Conservation (phyloP, 2,113 vertebrate genomes). For the Xiphorhynchus elegans region DNA sequence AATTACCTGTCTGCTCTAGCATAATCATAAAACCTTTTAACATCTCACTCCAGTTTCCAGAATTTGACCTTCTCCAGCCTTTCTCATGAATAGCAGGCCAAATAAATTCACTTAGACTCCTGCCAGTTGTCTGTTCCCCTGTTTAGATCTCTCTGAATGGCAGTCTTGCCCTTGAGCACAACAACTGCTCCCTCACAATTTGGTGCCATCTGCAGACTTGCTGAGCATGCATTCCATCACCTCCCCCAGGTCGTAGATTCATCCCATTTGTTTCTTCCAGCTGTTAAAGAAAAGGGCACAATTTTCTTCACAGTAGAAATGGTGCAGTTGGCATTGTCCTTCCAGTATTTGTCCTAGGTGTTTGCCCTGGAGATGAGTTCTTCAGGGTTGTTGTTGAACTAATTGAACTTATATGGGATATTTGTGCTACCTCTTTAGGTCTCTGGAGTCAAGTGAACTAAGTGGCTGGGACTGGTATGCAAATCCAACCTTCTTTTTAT, state of each 20-base stretch:
- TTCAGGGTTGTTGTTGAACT: not conserved
- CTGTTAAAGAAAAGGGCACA: not conserved
- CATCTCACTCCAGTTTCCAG: conserved; percentile 13
- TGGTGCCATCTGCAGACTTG: not conserved
- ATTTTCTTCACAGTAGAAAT: not conserved
- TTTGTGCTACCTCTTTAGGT: not conserved
- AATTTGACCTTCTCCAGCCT: conserved; percentile 27
- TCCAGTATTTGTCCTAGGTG: not conserved
- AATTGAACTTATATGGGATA: not conserved
- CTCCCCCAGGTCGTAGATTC: not conserved
- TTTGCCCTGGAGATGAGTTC: not conserved
- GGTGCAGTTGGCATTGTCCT: not conserved
- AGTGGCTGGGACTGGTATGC: not conserved
- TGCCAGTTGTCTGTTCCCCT: not conserved
- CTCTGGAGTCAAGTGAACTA: not conserved
- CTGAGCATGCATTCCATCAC: not conserved
- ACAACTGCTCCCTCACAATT: not conserved
- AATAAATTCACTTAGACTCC: not conserved
- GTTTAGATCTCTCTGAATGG: not conserved
- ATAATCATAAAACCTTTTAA: conserved; percentile 38
- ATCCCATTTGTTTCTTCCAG: not conserved
- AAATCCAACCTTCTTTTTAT: not conserved
- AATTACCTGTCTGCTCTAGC: not conserved
- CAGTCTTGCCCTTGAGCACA: not conserved
- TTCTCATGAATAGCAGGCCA: not conserved